phyloP scores from a whole-genome alignment of 2,888 invertebrate genomes.

The Epinotia demarniana region DNA sequence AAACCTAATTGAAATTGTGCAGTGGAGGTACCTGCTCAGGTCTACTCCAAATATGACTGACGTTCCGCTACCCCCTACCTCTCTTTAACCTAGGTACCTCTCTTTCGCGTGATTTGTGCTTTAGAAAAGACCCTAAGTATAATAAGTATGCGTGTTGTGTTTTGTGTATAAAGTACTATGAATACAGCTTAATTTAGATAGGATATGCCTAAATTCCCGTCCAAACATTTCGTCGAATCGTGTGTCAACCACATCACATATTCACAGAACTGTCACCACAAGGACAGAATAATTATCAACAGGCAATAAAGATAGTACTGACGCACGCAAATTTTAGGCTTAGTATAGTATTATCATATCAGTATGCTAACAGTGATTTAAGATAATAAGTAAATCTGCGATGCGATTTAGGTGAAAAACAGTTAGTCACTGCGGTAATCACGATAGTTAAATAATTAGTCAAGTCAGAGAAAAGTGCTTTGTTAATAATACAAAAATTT shows the following conservation, averaged over 20 bases:
- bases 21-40: no score
- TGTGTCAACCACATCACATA: constrained; percentile 10
- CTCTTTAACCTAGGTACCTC: no score
- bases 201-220: not conserved
- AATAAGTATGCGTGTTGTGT: no score
- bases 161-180: no score
- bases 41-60: no score
- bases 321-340: constrained; percentile 8
- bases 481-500: no score
- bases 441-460: no score
- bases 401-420: not conserved
- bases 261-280: constrained; percentile 9
- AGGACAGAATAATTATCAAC: constrained; percentile 17
- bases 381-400: constrained; percentile 6
- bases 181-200: not conserved
- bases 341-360: not conserved
- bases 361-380: not conserved
- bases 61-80: no score
- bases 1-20: no score
- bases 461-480: no score
- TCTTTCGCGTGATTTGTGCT: no score
- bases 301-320: constrained; percentile 20
- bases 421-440: not conserved
- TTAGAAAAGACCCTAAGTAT: no score
- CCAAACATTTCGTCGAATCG: constrained; percentile 8